Base-by-base conservation (phyloP, 2,113 vertebrate species). In the Phasianus colchicus region DNA sequence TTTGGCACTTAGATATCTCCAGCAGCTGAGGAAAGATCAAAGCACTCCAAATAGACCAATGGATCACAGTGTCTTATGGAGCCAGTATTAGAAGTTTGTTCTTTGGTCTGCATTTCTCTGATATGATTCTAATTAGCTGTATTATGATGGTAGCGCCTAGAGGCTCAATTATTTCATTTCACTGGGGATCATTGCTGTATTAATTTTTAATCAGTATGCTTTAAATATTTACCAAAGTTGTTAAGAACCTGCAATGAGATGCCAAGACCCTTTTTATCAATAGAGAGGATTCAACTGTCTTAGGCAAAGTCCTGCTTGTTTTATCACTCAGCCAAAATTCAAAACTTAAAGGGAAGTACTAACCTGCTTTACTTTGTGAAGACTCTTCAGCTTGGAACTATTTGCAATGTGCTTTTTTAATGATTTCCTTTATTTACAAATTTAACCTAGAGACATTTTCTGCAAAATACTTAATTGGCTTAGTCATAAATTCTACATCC, bases 151-250 rank as follows among this genome's bases (percentile, higher is more conserved):
- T 32, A 42, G 42, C 76, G 66, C 66, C 85, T 48, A 54, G 52
- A 91, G 88, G 61, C 43, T 91, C 88, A 91, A 94, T 90, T 94
- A 95, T 92, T 95, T 94, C 14, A 54, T 85, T 88, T 78, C 91
- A 79, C 57, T 11, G 50, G 93, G 90, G 96, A 93, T 32, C 24
- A 38, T 38, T 75, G 43, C n/a, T 57, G 22, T 79, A 94, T 92
- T 95, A 96, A 94, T 93, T 96, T 92, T 96, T 95, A 90, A 97
- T 92, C 36, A 87, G 42, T 13, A 71, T 0, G 36, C 34, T 90
- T 96, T 93, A 97, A 95, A 95, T 95, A 94, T 97, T 96, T 95
- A 95, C 91, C 17, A 3, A 93, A 90, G 43, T 75, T 90, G 43
- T 90, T 93, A 94, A 83, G 73, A 93, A 88, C 21, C 65, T 88